Percentiles rank a stretch among this genome's conserved stretches.
Evolutionary conservation across 2,888 invertebrate species (phyloP).

Genomic region (Sericinus montela): DNA sequence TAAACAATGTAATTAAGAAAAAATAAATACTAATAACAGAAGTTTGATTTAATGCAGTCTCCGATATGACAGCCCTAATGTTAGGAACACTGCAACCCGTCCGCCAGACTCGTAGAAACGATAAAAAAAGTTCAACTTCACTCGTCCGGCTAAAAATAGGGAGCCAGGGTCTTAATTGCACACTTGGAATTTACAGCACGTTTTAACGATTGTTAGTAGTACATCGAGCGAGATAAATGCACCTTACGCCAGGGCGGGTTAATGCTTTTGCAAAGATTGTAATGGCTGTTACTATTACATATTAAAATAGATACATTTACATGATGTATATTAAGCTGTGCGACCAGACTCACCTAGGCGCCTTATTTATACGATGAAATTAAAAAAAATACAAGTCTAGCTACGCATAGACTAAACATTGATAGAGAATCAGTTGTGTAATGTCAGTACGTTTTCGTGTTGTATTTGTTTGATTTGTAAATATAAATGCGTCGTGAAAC

Average conservation of each 20-base stretch:
- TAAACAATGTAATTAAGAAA: too few relatives aligned
- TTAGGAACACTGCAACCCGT: slow-evolving; percentile 38
- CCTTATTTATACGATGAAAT: slow-evolving; percentile 25
- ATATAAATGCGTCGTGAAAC: too few relatives aligned
- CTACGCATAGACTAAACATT: neutral
- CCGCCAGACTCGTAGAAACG: slow-evolving; percentile 35
- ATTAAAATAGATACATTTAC: slow-evolving; percentile 30
- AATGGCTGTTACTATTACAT: slow-evolving; percentile 41
- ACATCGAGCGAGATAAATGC: slow-evolving; percentile 37
- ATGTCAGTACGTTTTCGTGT: too few relatives aligned
- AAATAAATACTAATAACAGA: too few relatives aligned
- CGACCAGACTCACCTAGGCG: slow-evolving; percentile 25
- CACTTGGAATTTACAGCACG: slow-evolving; percentile 66
- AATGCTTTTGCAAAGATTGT: slow-evolving; percentile 36
- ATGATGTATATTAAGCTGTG: slow-evolving; percentile 19
- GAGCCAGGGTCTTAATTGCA: slow-evolving; percentile 60
- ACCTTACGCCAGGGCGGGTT: slow-evolving; percentile 39
- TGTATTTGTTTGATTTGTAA: too few relatives aligned
- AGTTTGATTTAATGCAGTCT: neutral
- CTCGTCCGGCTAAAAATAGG: slow-evolving; percentile 65
- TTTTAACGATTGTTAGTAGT: slow-evolving; percentile 55
- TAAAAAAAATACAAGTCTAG: slow-evolving; percentile 25
- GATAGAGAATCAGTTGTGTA: too few relatives aligned
- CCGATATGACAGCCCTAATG: slow-evolving; percentile 8
- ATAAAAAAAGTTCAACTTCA: slow-evolving; percentile 45